phyloP scores from a whole-genome alignment of 2,113 vertebrate species.

The Labrus mixtus region DNA sequence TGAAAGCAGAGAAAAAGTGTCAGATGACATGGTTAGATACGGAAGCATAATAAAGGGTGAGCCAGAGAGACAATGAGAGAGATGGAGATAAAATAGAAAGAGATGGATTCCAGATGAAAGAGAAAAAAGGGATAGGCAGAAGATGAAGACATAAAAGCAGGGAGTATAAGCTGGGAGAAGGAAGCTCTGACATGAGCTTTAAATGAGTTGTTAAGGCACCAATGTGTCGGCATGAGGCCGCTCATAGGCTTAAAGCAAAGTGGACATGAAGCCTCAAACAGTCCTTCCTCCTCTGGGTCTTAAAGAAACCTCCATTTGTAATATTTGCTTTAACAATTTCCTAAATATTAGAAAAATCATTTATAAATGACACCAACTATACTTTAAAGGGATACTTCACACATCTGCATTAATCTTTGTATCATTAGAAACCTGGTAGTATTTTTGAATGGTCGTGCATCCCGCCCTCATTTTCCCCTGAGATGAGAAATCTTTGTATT shows the following conservation, averaged over 20 bases:
- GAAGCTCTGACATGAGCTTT: conserved; percentile 40
- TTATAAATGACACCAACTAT: background rate
- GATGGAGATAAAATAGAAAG: conserved; percentile 60
- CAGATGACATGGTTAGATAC: conserved; percentile 62
- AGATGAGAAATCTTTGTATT: no score
- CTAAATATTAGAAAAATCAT: background rate
- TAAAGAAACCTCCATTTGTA: no score
- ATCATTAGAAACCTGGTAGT: no score
- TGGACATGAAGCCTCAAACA: conserved; percentile 14
- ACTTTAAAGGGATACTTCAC: no score
- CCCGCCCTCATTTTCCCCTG: no score
- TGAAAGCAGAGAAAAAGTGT: conserved; percentile 61
- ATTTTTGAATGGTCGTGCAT: no score
- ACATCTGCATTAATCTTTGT: no score
- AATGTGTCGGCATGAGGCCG: conserved; percentile 27
- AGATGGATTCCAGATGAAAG: conserved; percentile 65
- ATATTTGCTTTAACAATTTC: background rate
- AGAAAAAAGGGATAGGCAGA: conserved; percentile 50
- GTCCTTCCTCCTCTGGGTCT: background rate
- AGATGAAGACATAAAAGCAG: conserved; percentile 38
- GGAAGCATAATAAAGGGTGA: conserved; percentile 59
- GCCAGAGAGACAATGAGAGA: conserved; percentile 60
- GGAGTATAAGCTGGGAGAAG: conserved; percentile 34
- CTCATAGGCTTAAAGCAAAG: conserved; percentile 39
- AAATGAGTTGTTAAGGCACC: conserved; percentile 55